A percentile compares a stretch with the other conserved stretches of the same genome.
Evolutionary conservation across 2,888 invertebrate genomes (phyloP).

Genomic region (Empis stercorea): DNA sequence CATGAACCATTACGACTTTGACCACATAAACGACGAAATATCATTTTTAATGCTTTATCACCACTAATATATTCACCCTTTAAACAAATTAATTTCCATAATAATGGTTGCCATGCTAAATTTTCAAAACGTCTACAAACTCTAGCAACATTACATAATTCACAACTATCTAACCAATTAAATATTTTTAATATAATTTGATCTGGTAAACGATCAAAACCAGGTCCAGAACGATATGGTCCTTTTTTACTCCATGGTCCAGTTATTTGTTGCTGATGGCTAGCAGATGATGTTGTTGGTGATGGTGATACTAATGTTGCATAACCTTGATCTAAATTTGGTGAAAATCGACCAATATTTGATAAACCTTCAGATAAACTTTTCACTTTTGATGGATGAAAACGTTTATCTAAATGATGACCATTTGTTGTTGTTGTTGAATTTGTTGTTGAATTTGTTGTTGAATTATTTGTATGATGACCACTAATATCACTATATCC

Average conservation of each 20-base stretch:
- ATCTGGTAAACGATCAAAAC: constrained; percentile 51
- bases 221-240: constrained; percentile 33
- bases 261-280: constrained; percentile 17
- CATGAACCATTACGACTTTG: constrained; percentile 54
- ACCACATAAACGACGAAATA: constrained; percentile 50
- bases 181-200: constrained; percentile 56
- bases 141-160: constrained; percentile 58
- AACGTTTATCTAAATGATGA: constrained; percentile 20
- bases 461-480: not conserved
- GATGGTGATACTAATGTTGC: constrained; percentile 58
- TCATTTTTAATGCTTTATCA: constrained; percentile 50
- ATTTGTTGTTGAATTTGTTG: constrained; percentile 1
- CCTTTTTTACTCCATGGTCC: constrained; percentile 36
- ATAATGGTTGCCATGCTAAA: constrained; percentile 61
- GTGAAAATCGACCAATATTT: constrained; percentile 41
- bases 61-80: constrained; percentile 44
- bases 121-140: constrained; percentile 65
- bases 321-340: constrained; percentile 68
- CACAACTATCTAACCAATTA: constrained; percentile 54
- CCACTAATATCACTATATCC: not conserved
- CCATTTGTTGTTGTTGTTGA: not conserved
- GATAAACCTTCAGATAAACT: constrained; percentile 33
- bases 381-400: constrained; percentile 33
- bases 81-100: constrained; percentile 58
- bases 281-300: constrained; percentile 30